Conservation (phyloP, 2,888 invertebrate species). For the Chrysina gloriosa region DNA sequence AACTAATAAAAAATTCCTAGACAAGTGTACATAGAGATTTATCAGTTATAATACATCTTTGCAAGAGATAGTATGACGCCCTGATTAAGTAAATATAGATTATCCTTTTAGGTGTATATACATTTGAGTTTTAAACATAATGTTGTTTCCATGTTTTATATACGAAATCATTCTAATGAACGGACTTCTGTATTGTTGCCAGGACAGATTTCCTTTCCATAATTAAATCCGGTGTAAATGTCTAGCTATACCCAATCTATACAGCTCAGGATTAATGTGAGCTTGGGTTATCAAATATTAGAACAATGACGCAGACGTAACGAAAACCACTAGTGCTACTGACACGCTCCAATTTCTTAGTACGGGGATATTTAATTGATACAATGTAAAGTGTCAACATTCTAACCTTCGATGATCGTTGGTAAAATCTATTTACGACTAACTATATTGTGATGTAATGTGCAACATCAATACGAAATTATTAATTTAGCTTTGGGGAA, state of each 20-base stretch:
- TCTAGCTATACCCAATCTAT: not conserved
- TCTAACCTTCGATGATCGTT: not conserved
- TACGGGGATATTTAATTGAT: not conserved
- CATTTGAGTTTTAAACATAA: no score
- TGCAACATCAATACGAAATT: no score
- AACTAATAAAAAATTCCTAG: no score
- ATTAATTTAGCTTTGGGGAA: no score
- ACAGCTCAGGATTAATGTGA: not conserved
- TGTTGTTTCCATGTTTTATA: no score
- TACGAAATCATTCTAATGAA: not conserved
- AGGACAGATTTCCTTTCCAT: not conserved
- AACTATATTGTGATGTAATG: not conserved
- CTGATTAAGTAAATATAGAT: no score
- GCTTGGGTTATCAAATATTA: not conserved
- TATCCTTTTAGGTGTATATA: no score
- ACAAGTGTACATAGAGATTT: no score
- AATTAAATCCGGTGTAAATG: conserved; percentile 1
- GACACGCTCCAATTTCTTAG: not conserved
- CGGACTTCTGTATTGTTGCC: not conserved
- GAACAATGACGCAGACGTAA: not conserved
- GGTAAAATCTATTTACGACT: not conserved
- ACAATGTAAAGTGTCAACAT: not conserved
- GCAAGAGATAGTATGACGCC: no score
- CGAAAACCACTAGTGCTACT: not conserved
- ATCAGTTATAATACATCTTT: no score